Conservation (phyloP, 2,113 vertebrate species). For the Camarhynchus parvulus region DNA sequence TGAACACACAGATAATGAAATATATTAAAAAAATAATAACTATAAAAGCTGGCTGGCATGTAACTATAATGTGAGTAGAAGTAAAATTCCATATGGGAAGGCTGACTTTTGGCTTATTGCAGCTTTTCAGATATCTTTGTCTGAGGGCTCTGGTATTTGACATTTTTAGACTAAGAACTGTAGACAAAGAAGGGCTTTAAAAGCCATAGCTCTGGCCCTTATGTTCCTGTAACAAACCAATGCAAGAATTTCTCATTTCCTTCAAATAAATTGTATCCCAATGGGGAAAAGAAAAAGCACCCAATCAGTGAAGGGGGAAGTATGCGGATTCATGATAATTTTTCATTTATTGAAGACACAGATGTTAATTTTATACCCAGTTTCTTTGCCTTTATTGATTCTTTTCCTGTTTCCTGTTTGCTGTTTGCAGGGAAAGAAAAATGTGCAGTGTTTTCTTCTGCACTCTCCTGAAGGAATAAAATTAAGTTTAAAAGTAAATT, state of each 20-base stretch:
- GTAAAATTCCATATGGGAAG: background rate
- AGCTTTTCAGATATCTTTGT: background rate
- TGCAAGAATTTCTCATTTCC: background rate
- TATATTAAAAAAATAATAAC: background rate
- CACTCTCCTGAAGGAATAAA: slow-evolving; percentile 35
- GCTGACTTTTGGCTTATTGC: background rate
- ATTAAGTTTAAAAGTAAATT: slow-evolving; percentile 60
- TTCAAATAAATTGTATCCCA: background rate
- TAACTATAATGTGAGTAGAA: background rate
- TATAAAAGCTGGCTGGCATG: background rate
- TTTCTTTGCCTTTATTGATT: background rate
- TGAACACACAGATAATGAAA: background rate
- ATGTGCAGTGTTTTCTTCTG: background rate
- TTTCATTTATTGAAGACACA: background rate
- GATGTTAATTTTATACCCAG: background rate
- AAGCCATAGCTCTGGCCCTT: background rate
- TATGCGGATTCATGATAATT: background rate
- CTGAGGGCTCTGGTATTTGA: background rate
- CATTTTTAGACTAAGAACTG: background rate
- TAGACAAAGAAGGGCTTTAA: background rate
- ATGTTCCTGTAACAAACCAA: background rate
- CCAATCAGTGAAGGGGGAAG: background rate
- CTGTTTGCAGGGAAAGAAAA: background rate
- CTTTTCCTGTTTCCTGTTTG: background rate
- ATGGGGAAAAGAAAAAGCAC: background rate